Evolutionary conservation across 2,888 invertebrate species (phyloP).

Genomic region (Andrena camellia): DNA sequence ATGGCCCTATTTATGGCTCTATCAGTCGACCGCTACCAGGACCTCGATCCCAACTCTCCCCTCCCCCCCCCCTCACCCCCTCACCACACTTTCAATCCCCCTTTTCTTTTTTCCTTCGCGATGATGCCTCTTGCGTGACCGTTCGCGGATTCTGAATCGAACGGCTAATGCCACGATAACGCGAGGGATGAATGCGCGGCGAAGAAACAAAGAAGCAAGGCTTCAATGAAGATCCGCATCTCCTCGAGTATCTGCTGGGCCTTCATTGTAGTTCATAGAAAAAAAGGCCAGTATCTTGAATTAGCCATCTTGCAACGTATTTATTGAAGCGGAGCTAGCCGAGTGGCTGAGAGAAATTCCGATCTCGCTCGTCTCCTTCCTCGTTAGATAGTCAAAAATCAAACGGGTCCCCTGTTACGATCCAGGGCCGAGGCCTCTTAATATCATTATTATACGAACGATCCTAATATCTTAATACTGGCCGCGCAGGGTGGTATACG

Average conservation of each 20-base stretch:
- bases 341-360: too few species aligned
- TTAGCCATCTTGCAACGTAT: too few species aligned
- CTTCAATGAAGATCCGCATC: too few species aligned
- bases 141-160: slow-evolving; percentile 40
- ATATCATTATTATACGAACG: slow-evolving; percentile 72
- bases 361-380: too few species aligned
- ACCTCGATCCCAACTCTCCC: slow-evolving; percentile 41
- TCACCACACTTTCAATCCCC: slow-evolving; percentile 18
- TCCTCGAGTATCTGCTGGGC: too few species aligned
- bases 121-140: slow-evolving; percentile 50
- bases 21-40: slow-evolving; percentile 77
- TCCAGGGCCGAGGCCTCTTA: slow-evolving; percentile 43
- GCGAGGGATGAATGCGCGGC: not conserved
- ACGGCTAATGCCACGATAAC: slow-evolving; percentile 28
- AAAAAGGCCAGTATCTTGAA: too few species aligned
- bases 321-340: too few species aligned
- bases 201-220: too few species aligned
- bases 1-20: slow-evolving; percentile 84
- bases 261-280: too few species aligned
- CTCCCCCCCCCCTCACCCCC: slow-evolving; percentile 38
- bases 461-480: slow-evolving; percentile 76
- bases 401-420: slow-evolving; percentile 23
- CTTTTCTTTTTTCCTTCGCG: slow-evolving; percentile 35
- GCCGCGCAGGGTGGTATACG: slow-evolving; percentile 51
- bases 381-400: slow-evolving; percentile 31